phyloP scores from a whole-genome alignment of 2,797 vertebrate genomes.

The Sebastes matsubarae region DNA sequence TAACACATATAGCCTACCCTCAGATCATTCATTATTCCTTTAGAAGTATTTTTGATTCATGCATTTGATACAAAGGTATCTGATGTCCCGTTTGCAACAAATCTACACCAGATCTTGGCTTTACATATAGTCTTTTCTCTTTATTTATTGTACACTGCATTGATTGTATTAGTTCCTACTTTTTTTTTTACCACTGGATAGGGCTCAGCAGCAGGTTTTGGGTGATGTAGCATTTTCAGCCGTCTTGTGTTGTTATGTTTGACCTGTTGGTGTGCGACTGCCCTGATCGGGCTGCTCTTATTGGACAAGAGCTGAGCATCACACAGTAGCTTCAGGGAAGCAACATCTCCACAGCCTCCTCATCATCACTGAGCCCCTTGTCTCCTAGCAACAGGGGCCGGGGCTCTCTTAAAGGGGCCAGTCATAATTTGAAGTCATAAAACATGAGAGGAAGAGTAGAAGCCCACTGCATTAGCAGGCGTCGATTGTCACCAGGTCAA shows the following conservation, averaged over 20 bases:
- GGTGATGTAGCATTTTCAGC: neutral
- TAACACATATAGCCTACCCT: too few relatives aligned
- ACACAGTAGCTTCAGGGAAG: constrained; percentile 42
- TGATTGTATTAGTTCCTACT: neutral
- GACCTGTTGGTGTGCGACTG: constrained; percentile 31
- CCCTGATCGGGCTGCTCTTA: constrained; percentile 23
- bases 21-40: too few relatives aligned
- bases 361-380: constrained; percentile 49
- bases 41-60: too few relatives aligned
- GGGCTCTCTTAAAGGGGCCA: constrained; percentile 72
- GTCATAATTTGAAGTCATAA: constrained; percentile 43
- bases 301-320: constrained; percentile 62
- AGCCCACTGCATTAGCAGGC: constrained; percentile 4
- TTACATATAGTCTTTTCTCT: neutral
- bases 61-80: too few relatives aligned
- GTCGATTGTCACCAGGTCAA: constrained; percentile 25
- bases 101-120: neutral
- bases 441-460: constrained; percentile 19
- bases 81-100: too few relatives aligned
- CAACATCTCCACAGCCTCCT: constrained; percentile 53
- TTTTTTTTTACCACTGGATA: neutral
- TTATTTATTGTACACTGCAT: neutral
- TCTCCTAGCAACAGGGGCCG: constrained; percentile 81
- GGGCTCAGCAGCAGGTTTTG: neutral
- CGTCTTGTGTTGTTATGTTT: neutral